Percentiles rank a stretch among this genome's conserved stretches.
phyloP scores from a whole-genome alignment of 2,797 vertebrate species.

The Squalus acanthias region DNA sequence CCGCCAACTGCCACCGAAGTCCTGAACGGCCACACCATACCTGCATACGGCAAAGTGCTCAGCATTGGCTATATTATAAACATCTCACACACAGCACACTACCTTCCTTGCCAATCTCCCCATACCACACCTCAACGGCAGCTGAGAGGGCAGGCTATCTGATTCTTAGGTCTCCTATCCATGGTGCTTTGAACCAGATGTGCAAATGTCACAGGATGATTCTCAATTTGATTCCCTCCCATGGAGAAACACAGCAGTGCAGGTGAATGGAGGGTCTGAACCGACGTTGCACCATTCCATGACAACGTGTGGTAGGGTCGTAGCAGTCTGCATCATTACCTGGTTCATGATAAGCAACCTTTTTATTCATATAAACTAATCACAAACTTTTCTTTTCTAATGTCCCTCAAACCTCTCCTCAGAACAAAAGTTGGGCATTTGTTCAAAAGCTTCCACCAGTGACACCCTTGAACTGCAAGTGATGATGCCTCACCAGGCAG shows the following conservation, averaged over 20 bases:
- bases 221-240: not conserved
- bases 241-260: not conserved
- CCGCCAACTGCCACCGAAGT: conserved; percentile 90
- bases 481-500: not conserved
- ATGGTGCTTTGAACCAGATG: not conserved
- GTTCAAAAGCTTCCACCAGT: not conserved
- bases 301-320: not conserved
- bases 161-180: not conserved
- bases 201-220: not conserved
- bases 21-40: conserved; percentile 86
- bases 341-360: not conserved
- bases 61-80: not conserved
- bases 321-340: not conserved
- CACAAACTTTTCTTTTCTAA: not conserved
- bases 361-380: not conserved
- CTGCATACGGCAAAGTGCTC: conserved; percentile 50
- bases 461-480: not conserved
- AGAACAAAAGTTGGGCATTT: not conserved
- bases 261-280: not conserved
- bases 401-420: not conserved
- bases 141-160: not conserved
- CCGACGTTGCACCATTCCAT: not conserved
- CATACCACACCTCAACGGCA: not conserved
- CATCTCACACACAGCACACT: not conserved
- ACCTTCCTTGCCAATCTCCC: not conserved